Percentiles rank a stretch among this genome's conserved stretches.
Conservation (phyloP, 2,888 invertebrate genomes). For the Apamea sordens region DNA sequence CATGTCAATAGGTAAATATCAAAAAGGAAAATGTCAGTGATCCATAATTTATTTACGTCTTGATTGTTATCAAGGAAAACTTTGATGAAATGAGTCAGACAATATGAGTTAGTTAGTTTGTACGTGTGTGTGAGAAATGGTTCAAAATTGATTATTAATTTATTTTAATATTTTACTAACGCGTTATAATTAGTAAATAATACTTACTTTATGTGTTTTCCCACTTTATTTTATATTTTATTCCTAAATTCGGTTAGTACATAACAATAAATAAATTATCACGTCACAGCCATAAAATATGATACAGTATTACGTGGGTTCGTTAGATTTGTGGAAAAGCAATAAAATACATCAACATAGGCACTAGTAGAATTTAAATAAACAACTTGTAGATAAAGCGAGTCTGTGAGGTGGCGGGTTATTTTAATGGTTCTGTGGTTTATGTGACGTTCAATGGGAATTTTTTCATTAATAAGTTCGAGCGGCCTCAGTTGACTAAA, state of each 20-base stretch:
- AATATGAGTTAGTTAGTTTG: background rate
- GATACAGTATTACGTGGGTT: background rate
- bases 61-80: background rate
- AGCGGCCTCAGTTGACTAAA: no score
- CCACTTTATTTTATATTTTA: background rate
- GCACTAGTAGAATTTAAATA: background rate
- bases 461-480: background rate
- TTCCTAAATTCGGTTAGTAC: background rate
- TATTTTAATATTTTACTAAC: background rate
- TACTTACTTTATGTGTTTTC: background rate
- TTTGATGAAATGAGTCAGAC: background rate
- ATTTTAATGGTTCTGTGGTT: conserved; percentile 2
- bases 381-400: background rate
- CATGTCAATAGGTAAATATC: background rate
- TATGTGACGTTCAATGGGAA: background rate
- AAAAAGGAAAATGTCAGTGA: background rate
- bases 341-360: background rate
- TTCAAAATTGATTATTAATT: background rate
- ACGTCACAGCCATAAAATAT: background rate
- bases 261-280: background rate
- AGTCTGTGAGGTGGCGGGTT: no score
- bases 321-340: background rate
- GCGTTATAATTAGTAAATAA: background rate
- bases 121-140: background rate
- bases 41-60: background rate